phyloP scores from a whole-genome alignment of 1,140 invertebrate genomes.

The Tenebrio molitor region DNA sequence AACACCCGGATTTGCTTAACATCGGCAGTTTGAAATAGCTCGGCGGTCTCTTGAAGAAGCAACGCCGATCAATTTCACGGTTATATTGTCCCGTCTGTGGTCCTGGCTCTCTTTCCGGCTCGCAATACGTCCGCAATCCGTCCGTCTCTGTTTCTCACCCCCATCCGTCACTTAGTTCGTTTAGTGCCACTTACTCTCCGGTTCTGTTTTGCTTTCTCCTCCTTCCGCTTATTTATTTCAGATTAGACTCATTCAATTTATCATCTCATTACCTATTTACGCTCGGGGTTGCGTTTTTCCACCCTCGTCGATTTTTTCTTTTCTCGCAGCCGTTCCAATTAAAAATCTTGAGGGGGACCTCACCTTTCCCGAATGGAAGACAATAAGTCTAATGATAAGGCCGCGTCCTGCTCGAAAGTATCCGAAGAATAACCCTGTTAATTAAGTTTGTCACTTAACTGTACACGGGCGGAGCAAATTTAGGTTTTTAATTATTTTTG shows the following conservation, averaged over 20 bases:
- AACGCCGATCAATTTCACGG: slow-evolving; percentile 64
- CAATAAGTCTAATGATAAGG: slow-evolving; percentile 62
- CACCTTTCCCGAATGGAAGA: slow-evolving; percentile 23
- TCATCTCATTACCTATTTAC: slow-evolving; percentile 65
- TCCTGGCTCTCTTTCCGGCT: slow-evolving; percentile 32
- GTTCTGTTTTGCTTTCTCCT: slow-evolving; percentile 61
- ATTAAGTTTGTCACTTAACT: slow-evolving; percentile 68
- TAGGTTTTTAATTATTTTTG: slow-evolving; percentile 69
- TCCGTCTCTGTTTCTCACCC: slow-evolving; percentile 49
- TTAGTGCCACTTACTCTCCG: slow-evolving; percentile 63
- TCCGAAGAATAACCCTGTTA: slow-evolving; percentile 65
- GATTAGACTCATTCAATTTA: slow-evolving; percentile 65
- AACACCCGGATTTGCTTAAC: slow-evolving; percentile 62
- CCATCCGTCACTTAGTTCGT: slow-evolving; percentile 65
- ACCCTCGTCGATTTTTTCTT: background rate
- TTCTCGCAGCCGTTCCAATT: slow-evolving; percentile 50
- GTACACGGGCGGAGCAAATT: slow-evolving; percentile 65
- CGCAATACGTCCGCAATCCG: slow-evolving; percentile 16
- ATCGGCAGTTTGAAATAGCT: slow-evolving; percentile 61
- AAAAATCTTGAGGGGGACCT: slow-evolving; percentile 39
- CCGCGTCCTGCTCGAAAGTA: slow-evolving; percentile 62
- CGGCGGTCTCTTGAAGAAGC: slow-evolving; percentile 58
- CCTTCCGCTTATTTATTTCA: slow-evolving; percentile 64
- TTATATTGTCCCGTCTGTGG: slow-evolving; percentile 60
- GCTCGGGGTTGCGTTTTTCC: slow-evolving; percentile 23